Conservation (phyloP, 2,113 vertebrate genomes). For the Carassius gibelio region DNA sequence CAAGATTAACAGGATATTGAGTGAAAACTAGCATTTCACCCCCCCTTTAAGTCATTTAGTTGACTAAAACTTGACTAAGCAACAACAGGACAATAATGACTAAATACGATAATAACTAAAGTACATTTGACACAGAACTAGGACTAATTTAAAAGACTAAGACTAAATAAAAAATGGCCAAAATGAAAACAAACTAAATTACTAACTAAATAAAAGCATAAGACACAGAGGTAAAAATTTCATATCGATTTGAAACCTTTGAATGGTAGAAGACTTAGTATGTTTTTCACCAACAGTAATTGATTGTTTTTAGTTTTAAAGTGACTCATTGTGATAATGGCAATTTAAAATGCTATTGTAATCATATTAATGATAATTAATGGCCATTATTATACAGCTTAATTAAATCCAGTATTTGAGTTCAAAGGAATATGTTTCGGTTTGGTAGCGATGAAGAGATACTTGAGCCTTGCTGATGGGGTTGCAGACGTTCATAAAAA, state of each 20-base stretch:
- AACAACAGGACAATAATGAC: too few species aligned
- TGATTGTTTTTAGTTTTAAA: not conserved
- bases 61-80: too few species aligned
- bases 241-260: not conserved
- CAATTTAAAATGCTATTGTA: not conserved
- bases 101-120: too few species aligned
- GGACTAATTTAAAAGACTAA: too few species aligned
- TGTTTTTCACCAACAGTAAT: not conserved
- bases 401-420: not conserved
- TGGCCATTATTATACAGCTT: not conserved
- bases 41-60: too few species aligned
- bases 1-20: too few species aligned
- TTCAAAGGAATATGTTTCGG: not conserved
- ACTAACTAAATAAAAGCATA: not conserved
- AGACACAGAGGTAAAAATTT: not conserved
- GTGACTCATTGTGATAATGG: not conserved
- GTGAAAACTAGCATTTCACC: too few species aligned
- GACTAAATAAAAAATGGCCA: too few species aligned
- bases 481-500: not conserved
- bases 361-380: not conserved
- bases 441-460: not conserved
- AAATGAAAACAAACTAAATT: too few species aligned
- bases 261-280: not conserved
- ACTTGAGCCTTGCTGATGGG: slow-evolving; percentile 3
- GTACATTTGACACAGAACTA: too few species aligned